Evolutionary conservation across 2,888 invertebrate species (phyloP), one percentile per base, ranked within the genome.

Genomic region (Cybosia mesomella): DNA sequence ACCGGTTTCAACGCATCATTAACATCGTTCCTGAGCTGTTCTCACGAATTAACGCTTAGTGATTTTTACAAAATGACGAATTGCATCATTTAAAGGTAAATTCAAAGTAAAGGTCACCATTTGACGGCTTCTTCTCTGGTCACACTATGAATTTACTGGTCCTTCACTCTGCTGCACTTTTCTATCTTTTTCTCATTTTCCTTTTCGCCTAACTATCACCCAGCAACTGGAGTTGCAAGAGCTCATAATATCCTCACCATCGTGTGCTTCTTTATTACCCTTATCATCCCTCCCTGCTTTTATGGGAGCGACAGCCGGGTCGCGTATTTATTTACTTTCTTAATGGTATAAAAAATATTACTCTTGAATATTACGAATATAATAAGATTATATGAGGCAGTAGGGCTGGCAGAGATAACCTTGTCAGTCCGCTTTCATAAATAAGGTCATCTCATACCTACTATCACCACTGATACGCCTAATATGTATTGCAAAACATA

Each of bases 1-100:
- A 91, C 91, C 89, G 91, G 91, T 92, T 90, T 83, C 76, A 83
- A 85, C 83, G 85, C 88, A 89, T 90, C 89, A 88, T 92, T 91
- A 91, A 85, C 86, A 84, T 82, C 81, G 83, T 81, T 79, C 86
- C 79, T 84, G 83, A 81, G 80, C 81, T 83, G 82, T 81, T 82
- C 82, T 80, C 76, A 72, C 84, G 85, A 87, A 87, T 88, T 85
- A 85, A 85, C 82, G 81, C 83, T 83, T 82, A 79, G 77, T 81
- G 83, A 87, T 85, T 85, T 85, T 86, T 84, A 84, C 87, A 87
- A 64, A 87, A 87, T 89, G 76, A 87, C 80, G 81, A 81, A 88
- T 86, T 84, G 78, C 84, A 73, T 85, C 84, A 85, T 87, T 85
- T n/a, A n/a, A n/a, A n/a, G n/a, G n/a, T n/a, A n/a, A n/a, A n/a